phyloP scores from a whole-genome alignment of 2,888 invertebrate genomes.

The Pterostichus niger region DNA sequence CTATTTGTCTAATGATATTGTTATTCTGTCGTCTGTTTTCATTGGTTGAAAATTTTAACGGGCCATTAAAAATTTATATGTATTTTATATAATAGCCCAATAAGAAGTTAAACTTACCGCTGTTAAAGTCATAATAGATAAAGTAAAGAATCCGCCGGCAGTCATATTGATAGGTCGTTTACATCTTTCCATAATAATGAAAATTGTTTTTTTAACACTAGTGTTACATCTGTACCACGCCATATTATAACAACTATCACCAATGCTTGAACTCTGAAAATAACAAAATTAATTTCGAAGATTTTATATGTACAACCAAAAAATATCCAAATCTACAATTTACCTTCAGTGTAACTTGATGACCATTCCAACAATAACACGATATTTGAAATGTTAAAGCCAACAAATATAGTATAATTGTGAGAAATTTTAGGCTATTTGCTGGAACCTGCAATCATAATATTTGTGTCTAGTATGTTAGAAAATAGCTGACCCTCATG shows the following conservation, averaged over 20 bases:
- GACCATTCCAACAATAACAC: constrained; percentile 61
- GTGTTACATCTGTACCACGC: constrained; percentile 31
- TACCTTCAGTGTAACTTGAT: constrained; percentile 58
- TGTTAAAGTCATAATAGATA: constrained; percentile 25
- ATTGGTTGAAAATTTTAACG: no score
- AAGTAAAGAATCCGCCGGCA: constrained; percentile 21
- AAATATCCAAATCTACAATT: background rate
- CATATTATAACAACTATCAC: constrained; percentile 44
- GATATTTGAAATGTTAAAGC: constrained; percentile 56
- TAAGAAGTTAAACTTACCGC: constrained; percentile 17
- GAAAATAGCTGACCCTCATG: no score
- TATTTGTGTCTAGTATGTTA: no score
- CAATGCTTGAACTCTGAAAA: constrained; percentile 35
- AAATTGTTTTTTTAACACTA: constrained; percentile 15
- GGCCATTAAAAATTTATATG: no score
- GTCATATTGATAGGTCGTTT: constrained; percentile 35
- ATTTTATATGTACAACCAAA: background rate
- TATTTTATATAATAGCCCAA: no score
- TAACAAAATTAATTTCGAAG: background rate
- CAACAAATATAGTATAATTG: constrained; percentile 49
- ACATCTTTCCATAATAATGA: constrained; percentile 45
- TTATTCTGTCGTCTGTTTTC: no score
- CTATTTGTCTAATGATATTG: background rate
- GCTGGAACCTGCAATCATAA: constrained; percentile 29
- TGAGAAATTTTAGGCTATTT: constrained; percentile 55